Conservation (phyloP, 2,113 vertebrate genomes). For the Asarcornis scutulata region DNA sequence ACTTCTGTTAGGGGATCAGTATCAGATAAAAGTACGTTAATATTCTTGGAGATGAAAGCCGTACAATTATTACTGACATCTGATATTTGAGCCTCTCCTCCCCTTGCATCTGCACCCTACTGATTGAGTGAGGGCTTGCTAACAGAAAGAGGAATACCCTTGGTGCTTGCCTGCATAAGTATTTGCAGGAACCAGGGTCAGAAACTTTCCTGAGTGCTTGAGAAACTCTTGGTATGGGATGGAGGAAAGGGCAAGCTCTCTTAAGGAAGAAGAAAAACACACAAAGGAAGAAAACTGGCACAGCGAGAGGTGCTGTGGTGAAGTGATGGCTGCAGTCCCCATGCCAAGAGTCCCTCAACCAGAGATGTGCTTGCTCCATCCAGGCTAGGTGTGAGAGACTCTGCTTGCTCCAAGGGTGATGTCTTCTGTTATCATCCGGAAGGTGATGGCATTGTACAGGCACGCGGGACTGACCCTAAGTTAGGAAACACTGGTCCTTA, state of each 20-base stretch:
- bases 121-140: neutral
- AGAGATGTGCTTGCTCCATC: neutral
- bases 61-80: neutral
- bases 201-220: neutral
- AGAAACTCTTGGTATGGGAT: neutral
- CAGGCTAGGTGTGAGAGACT: neutral
- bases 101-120: too few species aligned
- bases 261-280: neutral
- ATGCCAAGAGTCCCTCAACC: neutral
- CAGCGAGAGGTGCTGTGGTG: neutral
- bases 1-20: neutral
- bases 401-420: neutral
- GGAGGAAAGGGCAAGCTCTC: neutral
- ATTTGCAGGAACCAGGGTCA: neutral
- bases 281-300: neutral
- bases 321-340: neutral
- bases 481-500: slow-evolving; percentile 45
- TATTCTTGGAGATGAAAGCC: neutral
- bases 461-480: neutral
- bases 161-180: neutral
- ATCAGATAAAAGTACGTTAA: neutral
- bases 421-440: slow-evolving; percentile 2
- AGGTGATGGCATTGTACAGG: slow-evolving; percentile 18
- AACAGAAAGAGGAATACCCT: neutral
- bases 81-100: neutral